Evolutionary conservation across 1,140 invertebrate genomes (phyloP), one percentile per base, ranked within the genome.

Genomic region (Cheumatopsyche charites): DNA sequence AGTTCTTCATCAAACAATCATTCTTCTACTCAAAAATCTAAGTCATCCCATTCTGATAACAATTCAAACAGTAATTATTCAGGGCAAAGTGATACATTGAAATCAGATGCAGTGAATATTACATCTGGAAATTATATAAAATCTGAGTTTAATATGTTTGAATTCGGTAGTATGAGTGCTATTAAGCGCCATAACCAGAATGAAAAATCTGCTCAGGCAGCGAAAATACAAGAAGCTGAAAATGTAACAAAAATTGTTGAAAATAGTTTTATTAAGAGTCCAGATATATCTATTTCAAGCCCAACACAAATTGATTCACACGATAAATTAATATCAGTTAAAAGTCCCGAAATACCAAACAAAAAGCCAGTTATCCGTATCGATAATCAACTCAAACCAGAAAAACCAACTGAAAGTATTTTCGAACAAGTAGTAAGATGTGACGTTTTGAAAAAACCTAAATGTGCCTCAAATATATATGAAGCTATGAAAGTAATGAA

Each of bases 401-500:
- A 63, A 3, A 42, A 62, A 19, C 36, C 36, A 17, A 67, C 72
- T 12, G 52, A 73, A 55, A 78, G 79, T 1, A 79, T 79, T 5
- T 73, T 78, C 43, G 68, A 80, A 12, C 79, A 79, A 5, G 81
- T 81, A 70, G 79, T 81, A 23, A 80, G 80, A 0, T 79, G 81
- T 61, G 77, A 82, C 9, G 80, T 79, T 0, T 26, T 85, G 62
- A 83, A 86, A 63, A 89, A 89, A 77, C 87, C 86, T 1, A 89
- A 88, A 80, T 85, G 88, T 61, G 86, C 86, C 1, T 85, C 85
- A 1, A 88, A 88, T 77, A 81, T 88, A 67, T 81, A 85, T 68
- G 87, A 89, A 82, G 87, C 86, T 1, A 86, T 84, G 69, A 82
- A 84, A 73, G 77, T 89, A 17, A 88, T 89, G 83, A 89, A 89